Conservation (phyloP, 2,797 vertebrate species). For the Lindbergichthys nudifrons region DNA sequence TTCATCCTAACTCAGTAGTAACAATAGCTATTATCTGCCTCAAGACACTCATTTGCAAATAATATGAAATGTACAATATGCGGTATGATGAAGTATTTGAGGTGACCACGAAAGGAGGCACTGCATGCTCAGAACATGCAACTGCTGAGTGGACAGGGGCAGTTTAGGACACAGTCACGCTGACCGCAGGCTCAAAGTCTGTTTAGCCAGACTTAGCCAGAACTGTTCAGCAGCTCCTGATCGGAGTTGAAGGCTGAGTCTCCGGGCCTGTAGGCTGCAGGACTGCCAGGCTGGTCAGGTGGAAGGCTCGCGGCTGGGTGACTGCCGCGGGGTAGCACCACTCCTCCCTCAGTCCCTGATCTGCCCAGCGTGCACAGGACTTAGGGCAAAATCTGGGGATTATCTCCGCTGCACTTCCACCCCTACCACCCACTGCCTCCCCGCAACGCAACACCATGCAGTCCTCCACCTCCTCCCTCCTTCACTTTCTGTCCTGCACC, state of each 20-base stretch:
- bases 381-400: conserved; percentile 89
- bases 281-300: conserved; percentile 82
- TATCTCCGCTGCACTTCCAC: conserved; percentile 83
- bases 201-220: conserved; percentile 37
- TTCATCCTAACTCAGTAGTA: conserved; percentile 39
- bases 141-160: conserved; percentile 33
- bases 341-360: conserved; percentile 88
- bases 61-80: background rate
- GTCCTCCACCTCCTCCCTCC: conserved; percentile 19
- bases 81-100: background rate
- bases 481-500: conserved; percentile 21
- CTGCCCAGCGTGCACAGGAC: conserved; percentile 87
- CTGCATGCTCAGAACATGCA: conserved; percentile 21
- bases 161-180: conserved; percentile 52
- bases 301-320: conserved; percentile 80
- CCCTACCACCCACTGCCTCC: conserved; percentile 75
- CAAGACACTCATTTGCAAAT: conserved; percentile 32
- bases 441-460: conserved; percentile 33
- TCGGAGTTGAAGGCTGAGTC: conserved; percentile 58
- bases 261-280: conserved; percentile 38
- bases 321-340: conserved; percentile 88
- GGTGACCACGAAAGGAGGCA: conserved; percentile 7
- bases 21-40: conserved; percentile 33
- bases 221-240: conserved; percentile 43
- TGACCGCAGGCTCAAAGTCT: conserved; percentile 42